A percentile compares a stretch with the other conserved stretches of the same genome.
phyloP scores from a whole-genome alignment of 2,888 invertebrate genomes.

The Notodonta dromedarius region DNA sequence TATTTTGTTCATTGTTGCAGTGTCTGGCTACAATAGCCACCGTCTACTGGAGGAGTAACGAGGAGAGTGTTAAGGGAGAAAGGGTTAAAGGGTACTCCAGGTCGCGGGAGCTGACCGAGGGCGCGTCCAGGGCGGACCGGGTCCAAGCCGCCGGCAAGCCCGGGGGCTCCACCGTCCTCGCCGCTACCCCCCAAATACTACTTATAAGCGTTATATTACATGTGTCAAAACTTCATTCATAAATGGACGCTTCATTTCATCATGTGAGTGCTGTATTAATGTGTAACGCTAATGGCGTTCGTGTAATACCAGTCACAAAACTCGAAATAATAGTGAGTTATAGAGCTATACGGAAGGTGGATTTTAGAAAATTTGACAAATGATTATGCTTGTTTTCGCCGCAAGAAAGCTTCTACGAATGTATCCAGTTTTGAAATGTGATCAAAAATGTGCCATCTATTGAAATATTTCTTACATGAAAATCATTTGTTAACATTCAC shows the following conservation, averaged over 20 bases:
- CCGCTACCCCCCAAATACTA: slow-evolving; percentile 40
- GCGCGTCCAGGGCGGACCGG: slow-evolving; percentile 88
- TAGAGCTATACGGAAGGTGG: slow-evolving; percentile 9
- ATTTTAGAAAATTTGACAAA: slow-evolving; percentile 26
- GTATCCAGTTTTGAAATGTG: slow-evolving; percentile 34
- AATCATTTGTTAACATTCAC: slow-evolving; percentile 37
- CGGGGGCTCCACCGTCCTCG: slow-evolving; percentile 45
- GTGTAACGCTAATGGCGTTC: neutral
- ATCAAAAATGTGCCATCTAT: slow-evolving; percentile 49
- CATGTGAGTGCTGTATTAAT: neutral
- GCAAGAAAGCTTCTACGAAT: slow-evolving; percentile 28
- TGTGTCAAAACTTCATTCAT: slow-evolving; percentile 32
- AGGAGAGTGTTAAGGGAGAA: slow-evolving; percentile 93
- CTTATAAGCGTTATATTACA: slow-evolving; percentile 27
- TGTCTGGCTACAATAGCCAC: slow-evolving; percentile 95
- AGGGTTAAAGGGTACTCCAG: slow-evolving; percentile 90
- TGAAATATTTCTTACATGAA: slow-evolving; percentile 19
- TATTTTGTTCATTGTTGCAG: slow-evolving; percentile 57
- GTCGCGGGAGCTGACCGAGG: slow-evolving; percentile 89
- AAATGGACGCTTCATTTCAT: slow-evolving; percentile 24
- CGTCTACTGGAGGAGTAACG: slow-evolving; percentile 94
- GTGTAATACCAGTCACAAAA: slow-evolving; percentile 11
- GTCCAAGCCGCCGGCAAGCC: slow-evolving; percentile 86
- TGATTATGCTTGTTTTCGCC: slow-evolving; percentile 28
- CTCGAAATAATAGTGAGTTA: slow-evolving; percentile 31